phyloP scores from a whole-genome alignment of 1,140 invertebrate species.

The Triops cancriformis region DNA sequence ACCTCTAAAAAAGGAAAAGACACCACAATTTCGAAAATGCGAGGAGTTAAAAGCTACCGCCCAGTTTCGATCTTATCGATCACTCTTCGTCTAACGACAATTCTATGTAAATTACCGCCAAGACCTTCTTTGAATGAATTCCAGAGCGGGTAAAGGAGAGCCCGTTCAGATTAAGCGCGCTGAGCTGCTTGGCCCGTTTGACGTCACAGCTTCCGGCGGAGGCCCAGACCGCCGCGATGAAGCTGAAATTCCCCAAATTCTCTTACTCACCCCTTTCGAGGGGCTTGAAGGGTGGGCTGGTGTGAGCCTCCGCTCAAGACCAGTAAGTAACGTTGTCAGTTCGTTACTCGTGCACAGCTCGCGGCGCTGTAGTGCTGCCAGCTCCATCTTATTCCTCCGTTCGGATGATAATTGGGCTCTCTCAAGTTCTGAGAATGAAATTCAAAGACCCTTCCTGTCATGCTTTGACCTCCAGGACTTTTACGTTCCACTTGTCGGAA shows the following conservation, averaged over 20 bases:
- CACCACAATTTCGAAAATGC: too few species aligned
- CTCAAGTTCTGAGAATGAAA: background rate
- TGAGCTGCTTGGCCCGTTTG: background rate
- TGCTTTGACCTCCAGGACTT: background rate
- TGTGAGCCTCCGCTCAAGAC: background rate
- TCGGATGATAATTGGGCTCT: background rate
- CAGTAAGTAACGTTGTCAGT: background rate
- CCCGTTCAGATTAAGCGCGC: too few species aligned
- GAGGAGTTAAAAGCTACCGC: too few species aligned
- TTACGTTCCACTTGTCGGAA: background rate
- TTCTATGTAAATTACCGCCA: background rate
- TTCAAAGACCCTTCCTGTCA: background rate
- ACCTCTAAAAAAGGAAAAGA: too few species aligned
- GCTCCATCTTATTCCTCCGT: background rate
- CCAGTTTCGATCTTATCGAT: too few species aligned
- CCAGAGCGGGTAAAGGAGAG: too few species aligned
- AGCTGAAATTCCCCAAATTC: constrained; percentile 7
- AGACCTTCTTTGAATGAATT: background rate
- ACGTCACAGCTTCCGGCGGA: background rate
- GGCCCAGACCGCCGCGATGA: background rate
- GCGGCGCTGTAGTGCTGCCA: background rate
- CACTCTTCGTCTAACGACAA: too few species aligned
- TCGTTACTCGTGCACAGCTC: background rate
- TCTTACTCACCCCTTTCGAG: background rate
- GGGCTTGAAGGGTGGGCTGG: background rate